Evolutionary conservation across 2,888 invertebrate genomes (phyloP).

Genomic region (Pristionchus arcanus): DNA sequence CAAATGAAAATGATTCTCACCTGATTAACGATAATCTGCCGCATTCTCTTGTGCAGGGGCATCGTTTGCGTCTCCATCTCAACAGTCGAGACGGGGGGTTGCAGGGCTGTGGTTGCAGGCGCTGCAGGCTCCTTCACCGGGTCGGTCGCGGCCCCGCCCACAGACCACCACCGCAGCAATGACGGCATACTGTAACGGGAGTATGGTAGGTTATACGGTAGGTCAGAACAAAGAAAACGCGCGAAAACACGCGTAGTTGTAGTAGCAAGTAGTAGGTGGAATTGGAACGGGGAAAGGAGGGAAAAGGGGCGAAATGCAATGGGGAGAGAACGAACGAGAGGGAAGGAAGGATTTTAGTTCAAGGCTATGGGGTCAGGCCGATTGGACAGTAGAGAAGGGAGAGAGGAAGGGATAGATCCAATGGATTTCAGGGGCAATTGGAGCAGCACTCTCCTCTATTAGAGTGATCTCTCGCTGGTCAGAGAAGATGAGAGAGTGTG

Average conservation of each 20-base stretch:
- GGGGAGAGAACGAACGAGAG: neutral
- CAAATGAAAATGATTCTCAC: neutral
- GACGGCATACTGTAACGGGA: slow-evolving; percentile 30
- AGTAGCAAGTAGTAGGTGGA: neutral
- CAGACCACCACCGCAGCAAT: slow-evolving; percentile 33
- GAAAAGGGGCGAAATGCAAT: neutral
- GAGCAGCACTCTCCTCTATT: neutral
- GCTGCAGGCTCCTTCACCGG: slow-evolving; percentile 9
- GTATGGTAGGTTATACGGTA: slow-evolving; percentile 8
- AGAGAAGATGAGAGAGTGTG: neutral
- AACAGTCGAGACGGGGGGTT: neutral
- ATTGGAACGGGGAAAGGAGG: slow-evolving; percentile 24
- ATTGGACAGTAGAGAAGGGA: neutral
- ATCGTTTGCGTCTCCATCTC: slow-evolving; percentile 27
- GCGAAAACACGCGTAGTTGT: slow-evolving; percentile 31
- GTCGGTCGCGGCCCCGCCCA: slow-evolving; percentile 18
- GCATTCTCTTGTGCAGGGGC: slow-evolving; percentile 41
- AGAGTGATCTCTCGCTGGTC: neutral
- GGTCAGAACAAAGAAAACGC: neutral
- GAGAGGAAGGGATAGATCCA: slow-evolving; percentile 10
- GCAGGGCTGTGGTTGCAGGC: neutral
- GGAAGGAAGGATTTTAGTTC: slow-evolving; percentile 40
- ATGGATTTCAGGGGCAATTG: slow-evolving; percentile 46
- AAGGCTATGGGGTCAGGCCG: slow-evolving; percentile 47
- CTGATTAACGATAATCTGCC: slow-evolving; percentile 38